These are phyloP conservation scores for Vulpes vulpes DNA, from an alignment of 2,113 vertebrate genomes.

Conservation along the genomic window DNA sequence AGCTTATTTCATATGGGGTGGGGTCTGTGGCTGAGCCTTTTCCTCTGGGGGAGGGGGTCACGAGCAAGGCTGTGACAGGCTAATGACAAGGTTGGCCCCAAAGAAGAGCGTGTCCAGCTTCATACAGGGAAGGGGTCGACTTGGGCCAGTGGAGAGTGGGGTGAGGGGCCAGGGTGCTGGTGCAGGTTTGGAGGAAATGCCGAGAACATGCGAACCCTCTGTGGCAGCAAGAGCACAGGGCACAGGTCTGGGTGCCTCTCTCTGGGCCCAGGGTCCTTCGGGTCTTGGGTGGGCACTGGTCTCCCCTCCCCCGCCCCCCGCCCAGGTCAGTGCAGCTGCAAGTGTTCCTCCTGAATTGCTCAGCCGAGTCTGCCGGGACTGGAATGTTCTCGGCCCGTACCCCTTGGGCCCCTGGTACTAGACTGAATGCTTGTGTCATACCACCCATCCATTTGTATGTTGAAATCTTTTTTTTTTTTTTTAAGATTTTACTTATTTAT, in stretches of 20 bases:
- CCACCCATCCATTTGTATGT: background rate
- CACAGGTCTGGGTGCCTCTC: background rate
- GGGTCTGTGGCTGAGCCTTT: background rate
- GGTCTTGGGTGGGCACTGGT: background rate
- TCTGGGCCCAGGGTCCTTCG: background rate
- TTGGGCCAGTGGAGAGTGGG: background rate
- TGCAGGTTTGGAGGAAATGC: background rate
- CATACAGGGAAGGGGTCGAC: background rate
- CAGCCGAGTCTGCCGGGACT: background rate
- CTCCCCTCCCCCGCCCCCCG: too few species aligned
- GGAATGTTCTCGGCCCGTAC: background rate
- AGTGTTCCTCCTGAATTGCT: background rate
- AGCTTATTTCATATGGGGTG: background rate
- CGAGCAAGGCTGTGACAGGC: background rate
- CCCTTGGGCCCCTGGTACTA: too few species aligned
- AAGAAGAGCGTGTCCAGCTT: rapidly evolving
- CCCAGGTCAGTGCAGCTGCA: background rate
- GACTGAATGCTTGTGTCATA: background rate
- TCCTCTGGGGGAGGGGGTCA: too few species aligned
- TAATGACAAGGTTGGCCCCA: background rate
- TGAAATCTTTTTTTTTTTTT: background rate
- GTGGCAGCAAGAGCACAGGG: background rate
- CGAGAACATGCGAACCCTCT: background rate
- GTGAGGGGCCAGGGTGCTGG: background rate
- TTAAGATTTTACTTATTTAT: too few species aligned